Conservation (phyloP, 2,797 vertebrate species). For the Knipowitschia caucasica region DNA sequence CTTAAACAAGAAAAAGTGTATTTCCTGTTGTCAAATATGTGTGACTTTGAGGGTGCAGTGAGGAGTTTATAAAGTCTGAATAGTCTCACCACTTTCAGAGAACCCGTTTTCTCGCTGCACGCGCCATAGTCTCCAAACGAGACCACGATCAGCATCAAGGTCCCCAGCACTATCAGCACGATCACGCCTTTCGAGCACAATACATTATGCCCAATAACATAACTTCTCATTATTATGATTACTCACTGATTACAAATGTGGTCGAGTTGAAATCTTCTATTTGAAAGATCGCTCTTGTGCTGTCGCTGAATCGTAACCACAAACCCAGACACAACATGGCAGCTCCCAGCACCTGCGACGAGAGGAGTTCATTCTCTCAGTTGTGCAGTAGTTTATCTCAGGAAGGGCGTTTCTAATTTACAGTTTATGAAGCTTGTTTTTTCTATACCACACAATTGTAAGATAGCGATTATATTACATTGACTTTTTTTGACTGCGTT, state of each 20-base stretch:
- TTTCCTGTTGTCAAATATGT: too few relatives aligned
- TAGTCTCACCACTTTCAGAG: conserved; percentile 58
- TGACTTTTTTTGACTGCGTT: too few relatives aligned
- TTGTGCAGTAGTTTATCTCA: too few relatives aligned
- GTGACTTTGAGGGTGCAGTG: too few relatives aligned
- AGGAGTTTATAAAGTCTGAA: too few relatives aligned
- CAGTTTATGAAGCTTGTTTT: too few relatives aligned
- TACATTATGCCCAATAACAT: not conserved
- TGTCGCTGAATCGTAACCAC: conserved; percentile 60
- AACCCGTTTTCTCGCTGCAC: conserved; percentile 51
- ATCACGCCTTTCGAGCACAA: conserved; percentile 47
- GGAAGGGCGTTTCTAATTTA: too few relatives aligned
- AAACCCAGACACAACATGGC: conserved; percentile 54
- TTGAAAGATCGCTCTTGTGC: conserved; percentile 51
- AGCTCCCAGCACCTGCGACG: conserved; percentile 57
- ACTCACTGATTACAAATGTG: conserved; percentile 58
- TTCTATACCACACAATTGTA: too few relatives aligned
- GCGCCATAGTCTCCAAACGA: conserved; percentile 58
- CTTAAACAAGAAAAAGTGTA: not conserved
- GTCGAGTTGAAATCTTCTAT: conserved; percentile 33
- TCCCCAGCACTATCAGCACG: conserved; percentile 50
- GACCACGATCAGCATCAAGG: conserved; percentile 57
- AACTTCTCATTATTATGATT: accelerated
- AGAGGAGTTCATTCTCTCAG: too few relatives aligned
- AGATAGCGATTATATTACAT: too few relatives aligned